A percentile compares a stretch with the other conserved stretches of the same genome.
These are phyloP conservation scores for Dynastes hyllus DNA, from an alignment of 2,888 invertebrate genomes.

Conservation along the genomic window DNA sequence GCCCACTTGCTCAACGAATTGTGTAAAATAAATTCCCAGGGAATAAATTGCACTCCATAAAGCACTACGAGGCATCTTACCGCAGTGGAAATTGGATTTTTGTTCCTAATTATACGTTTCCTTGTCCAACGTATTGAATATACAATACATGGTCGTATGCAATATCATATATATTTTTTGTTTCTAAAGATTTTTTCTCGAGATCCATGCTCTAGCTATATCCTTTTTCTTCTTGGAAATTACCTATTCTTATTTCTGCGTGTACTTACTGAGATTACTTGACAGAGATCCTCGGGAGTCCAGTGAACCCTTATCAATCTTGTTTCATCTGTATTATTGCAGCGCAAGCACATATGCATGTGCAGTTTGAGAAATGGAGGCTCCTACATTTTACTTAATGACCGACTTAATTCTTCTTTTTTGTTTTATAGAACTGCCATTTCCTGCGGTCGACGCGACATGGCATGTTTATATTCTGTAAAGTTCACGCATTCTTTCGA, in stretches of 20 bases:
- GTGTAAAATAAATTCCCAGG: background rate
- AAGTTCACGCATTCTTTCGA: too few relatives aligned
- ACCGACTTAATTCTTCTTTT: too few relatives aligned
- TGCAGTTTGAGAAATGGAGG: background rate
- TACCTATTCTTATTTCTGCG: background rate
- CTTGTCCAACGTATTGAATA: background rate
- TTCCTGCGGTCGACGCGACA: too few relatives aligned
- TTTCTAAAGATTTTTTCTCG: background rate
- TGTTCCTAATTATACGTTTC: constrained; percentile 7
- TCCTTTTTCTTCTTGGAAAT: background rate
- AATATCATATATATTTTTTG: background rate
- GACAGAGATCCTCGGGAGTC: constrained; percentile 2
- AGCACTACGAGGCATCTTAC: constrained; percentile 5
- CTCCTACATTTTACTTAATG: background rate
- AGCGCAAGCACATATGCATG: background rate
- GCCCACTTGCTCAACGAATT: background rate
- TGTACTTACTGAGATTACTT: constrained; percentile 12
- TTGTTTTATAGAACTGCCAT: too few relatives aligned
- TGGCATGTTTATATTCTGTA: too few relatives aligned
- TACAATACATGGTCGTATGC: background rate
- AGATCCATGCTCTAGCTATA: background rate
- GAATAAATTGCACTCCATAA: background rate
- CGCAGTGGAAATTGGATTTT: constrained; percentile 10
- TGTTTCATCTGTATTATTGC: constrained; percentile 3
- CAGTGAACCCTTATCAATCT: constrained; percentile 23